Evolutionary conservation across 2,113 vertebrate genomes (phyloP).

Genomic region (Colossoma macropomum): DNA sequence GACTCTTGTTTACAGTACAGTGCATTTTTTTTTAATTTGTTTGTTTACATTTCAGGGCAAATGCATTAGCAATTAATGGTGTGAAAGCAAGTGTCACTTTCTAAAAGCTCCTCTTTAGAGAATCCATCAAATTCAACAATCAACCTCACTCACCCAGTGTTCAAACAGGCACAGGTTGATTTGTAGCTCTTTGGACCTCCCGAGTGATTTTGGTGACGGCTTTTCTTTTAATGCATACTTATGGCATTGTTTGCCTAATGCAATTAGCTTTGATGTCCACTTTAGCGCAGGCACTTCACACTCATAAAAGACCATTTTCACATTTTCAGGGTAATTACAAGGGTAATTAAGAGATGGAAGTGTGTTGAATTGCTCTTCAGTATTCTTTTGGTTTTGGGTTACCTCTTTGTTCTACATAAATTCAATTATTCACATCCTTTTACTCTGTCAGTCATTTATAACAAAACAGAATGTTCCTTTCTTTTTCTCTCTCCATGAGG

Average conservation of each 20-base stretch:
- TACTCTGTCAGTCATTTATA: constrained; percentile 8
- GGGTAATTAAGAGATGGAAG: constrained; percentile 10
- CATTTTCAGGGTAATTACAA: constrained; percentile 19
- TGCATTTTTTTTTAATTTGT: not conserved
- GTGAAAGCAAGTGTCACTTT: not conserved
- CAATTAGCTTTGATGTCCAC: constrained; percentile 14
- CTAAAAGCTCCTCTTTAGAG: not conserved
- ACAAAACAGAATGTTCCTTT: constrained; percentile 1
- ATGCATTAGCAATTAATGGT: constrained; percentile 6
- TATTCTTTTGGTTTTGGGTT: not conserved
- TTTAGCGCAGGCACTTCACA: constrained; percentile 23
- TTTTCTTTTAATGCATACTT: not conserved
- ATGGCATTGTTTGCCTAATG: constrained; percentile 6
- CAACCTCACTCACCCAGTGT: not conserved
- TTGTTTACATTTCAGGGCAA: not conserved
- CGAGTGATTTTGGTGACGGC: not conserved
- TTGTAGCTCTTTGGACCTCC: not conserved
- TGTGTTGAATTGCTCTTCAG: constrained; percentile 9
- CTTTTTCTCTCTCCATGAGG: not conserved
- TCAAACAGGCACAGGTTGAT: constrained; percentile 2
- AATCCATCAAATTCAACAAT: not conserved
- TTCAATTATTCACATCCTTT: not conserved
- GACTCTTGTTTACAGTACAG: not conserved
- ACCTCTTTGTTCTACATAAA: constrained; percentile 12
- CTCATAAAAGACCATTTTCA: constrained; percentile 16